phyloP scores from a whole-genome alignment of 2,113 vertebrate species.

The Colistium nudipinnis region DNA sequence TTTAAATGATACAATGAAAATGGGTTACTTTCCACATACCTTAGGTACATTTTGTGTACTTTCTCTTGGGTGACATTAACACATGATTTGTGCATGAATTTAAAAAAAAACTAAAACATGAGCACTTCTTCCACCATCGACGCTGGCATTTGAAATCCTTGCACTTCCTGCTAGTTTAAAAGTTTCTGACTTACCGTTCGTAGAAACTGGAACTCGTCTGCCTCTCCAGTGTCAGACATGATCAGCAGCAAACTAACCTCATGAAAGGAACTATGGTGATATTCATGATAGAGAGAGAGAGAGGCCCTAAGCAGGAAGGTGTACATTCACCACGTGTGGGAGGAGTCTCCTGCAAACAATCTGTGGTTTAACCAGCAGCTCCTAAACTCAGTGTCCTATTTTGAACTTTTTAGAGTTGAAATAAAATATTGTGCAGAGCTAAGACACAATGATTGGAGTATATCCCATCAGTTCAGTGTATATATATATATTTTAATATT shows the following conservation, averaged over 20 bases:
- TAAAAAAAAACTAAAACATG: neutral
- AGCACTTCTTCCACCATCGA: neutral
- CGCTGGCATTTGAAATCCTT: neutral
- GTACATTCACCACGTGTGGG: slow-evolving; percentile 6
- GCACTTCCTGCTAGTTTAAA: neutral
- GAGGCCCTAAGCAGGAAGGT: too few species aligned
- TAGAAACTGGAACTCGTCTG: slow-evolving; percentile 78
- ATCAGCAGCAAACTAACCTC: neutral
- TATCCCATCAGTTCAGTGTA: too few species aligned
- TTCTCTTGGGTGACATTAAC: neutral
- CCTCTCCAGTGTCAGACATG: slow-evolving; percentile 65
- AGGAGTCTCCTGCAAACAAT: slow-evolving; percentile 9
- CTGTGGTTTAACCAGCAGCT: too few species aligned
- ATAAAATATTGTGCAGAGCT: too few species aligned
- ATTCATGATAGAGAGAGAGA: too few species aligned
- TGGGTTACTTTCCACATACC: neutral
- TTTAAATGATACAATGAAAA: neutral
- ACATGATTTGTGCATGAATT: too few species aligned
- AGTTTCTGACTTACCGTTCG: slow-evolving; percentile 74
- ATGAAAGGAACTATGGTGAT: neutral
- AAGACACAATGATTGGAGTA: too few species aligned
- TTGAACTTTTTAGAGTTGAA: too few species aligned
- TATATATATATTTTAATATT: too few species aligned
- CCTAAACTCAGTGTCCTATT: too few species aligned
- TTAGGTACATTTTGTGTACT: neutral